Evolutionary conservation across 2,113 vertebrate species (phyloP), one percentile per base, ranked within the genome.

Genomic region (Leucoraja erinaceus): DNA sequence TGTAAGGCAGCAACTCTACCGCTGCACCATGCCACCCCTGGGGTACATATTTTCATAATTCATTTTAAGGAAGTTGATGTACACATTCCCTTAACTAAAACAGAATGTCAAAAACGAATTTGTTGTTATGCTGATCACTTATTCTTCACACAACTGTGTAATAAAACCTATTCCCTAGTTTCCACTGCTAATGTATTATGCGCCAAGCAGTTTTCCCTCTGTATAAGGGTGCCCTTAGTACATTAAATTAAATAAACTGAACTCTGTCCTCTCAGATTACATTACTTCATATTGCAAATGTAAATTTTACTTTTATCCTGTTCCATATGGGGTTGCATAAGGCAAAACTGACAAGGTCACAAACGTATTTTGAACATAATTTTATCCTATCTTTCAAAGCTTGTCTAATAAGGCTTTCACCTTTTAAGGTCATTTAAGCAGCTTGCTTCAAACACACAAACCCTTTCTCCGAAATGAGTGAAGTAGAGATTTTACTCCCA

Each of bases 61-160:
- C 1, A 61, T 86, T 28, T 61, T 86, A 4, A 5, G 28, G 25
- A 86, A 28, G 11, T 86, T 25, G 8, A 61, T n/a, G 54, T 28
- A 59, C 59, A 22, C 59, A 84, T 9, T 0, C 5, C 20, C 47
- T 84, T 61, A 59, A 3, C 54, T n/a, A n/a, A 54, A 84, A 28
- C 54, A 84, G 81, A 25, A 61, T 84, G 25, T 61, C 12, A 56
- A 84, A 61, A 61, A 84, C 10, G 61, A n/a, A 84, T 84, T 84
- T 84, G 81, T 84, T 84, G 81, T 56, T 54, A 61, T 59, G 81
- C 28, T 61, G 81, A 84, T 84, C 81, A 59, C 81, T 83, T 25
- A 61, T 22, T 84, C 28, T 4, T 61, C 56, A 61, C 79, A 83
- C 22, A 54, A 9, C 47, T 56, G 79, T 56, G 79, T 56, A 20